Base-by-base conservation (phyloP, 2,113 vertebrate genomes). In the Amazona guildingii region DNA sequence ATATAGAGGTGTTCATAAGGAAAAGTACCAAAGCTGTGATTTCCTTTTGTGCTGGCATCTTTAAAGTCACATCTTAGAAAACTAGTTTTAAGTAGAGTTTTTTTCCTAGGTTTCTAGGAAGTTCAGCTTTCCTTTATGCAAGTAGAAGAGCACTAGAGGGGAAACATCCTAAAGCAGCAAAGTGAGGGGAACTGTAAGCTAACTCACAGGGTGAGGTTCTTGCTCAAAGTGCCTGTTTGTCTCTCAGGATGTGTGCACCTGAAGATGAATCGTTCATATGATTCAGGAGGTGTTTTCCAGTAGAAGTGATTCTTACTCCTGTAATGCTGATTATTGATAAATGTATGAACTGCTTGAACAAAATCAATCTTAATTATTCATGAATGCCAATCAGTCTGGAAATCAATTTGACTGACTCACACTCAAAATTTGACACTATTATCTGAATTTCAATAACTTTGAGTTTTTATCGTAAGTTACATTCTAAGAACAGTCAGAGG, bases 401-500 rank as follows among this genome's bases (percentile, higher is more conserved):
- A 94, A 94, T 93, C 83, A 75, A 13, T 92, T 72, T 75, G 66
- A 35, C 80, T 89, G 73, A 87, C 69, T 95, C 54, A 54, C 66
- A 54, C 61, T 86, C 57, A 70, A 83, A 94, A 90, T 72, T 68
- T 62, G 78, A n/a, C 2, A 2, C 87, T 92, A 67, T 41, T 75
- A 79, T 66, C 29, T 87, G 63, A 61, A 90, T 92, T 83, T 90
- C 61, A 90, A 25, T 94, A 89, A 77, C 68, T 66, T 18, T 8
- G 44, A 91, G 64, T 79, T 96, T 91, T 96, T 72, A 69, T 92
- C 77, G 83, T 28, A 86, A 89, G 37, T 49, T 88, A 35, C 62
- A 49, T 48, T 81, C 27, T 29, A 82, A 52, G 52, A 81, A 41
- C 21, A 49, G 66, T 78, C 21, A 15, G 29, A 93, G 66, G 83